A percentile compares a stretch with the other conserved stretches of the same genome.
Evolutionary conservation across 2,888 invertebrate genomes (phyloP).

Genomic region (Pardosa pseudoannulata): DNA sequence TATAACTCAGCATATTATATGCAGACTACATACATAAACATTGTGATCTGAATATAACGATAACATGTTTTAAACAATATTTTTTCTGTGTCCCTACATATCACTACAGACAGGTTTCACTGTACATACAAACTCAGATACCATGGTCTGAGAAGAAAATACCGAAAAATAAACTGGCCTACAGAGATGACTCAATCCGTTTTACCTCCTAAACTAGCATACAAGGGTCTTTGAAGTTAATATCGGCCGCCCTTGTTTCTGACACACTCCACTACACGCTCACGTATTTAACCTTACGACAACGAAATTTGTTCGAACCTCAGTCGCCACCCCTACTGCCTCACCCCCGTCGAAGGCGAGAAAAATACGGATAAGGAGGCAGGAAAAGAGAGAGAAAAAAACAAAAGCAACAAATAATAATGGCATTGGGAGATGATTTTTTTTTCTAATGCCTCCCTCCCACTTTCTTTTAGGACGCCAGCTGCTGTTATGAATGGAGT

Average conservation of each 20-base stretch:
- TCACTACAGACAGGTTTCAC: too few relatives aligned
- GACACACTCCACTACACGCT: constrained; percentile 67
- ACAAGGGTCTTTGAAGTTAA: constrained; percentile 51
- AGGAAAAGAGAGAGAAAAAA: constrained; percentile 21
- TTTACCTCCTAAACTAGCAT: constrained; percentile 25
- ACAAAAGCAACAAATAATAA: constrained; percentile 43
- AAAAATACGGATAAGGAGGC: constrained; percentile 55
- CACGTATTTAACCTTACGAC: constrained; percentile 68
- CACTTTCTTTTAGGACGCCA: constrained; percentile 52
- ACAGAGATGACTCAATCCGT: constrained; percentile 26
- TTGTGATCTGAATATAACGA: too few relatives aligned
- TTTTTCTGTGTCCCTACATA: too few relatives aligned
- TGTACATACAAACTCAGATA: too few relatives aligned
- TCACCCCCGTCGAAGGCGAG: constrained; percentile 34
- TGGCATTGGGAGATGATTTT: constrained; percentile 18
- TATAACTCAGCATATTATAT: too few relatives aligned
- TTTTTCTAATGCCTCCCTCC: constrained; percentile 18
- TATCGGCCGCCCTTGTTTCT: constrained; percentile 65
- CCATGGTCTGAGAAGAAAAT: too few relatives aligned
- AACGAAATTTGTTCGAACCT: constrained; percentile 56
- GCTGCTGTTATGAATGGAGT: constrained; percentile 70
- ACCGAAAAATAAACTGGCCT: too few relatives aligned
- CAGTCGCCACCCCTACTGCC: constrained; percentile 10
- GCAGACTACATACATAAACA: too few relatives aligned
- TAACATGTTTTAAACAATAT: too few relatives aligned